Percentiles rank a stretch among this genome's conserved stretches.
These are phyloP conservation scores for Oscheius onirici DNA, from an alignment of 2,888 invertebrate genomes.

Conservation along the genomic window DNA sequence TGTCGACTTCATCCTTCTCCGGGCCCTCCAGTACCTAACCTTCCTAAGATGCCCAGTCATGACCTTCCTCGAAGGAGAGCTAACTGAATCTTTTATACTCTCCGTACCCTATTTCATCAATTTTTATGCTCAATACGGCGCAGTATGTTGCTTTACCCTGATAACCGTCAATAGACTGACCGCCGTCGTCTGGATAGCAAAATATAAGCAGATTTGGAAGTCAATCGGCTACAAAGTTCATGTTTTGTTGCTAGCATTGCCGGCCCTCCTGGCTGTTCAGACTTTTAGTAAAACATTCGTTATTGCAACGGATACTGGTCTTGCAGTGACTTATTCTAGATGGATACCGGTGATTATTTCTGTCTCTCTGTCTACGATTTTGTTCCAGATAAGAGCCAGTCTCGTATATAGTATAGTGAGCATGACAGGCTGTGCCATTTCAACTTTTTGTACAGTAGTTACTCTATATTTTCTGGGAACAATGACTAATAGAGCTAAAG, in stretches of 20 bases:
- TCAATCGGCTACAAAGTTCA: neutral
- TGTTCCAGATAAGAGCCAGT: neutral
- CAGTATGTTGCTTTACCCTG: neutral
- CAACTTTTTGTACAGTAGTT: neutral
- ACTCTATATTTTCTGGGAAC: neutral
- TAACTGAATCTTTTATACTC: neutral
- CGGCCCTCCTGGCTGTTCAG: neutral
- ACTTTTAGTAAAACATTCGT: neutral
- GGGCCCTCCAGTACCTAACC: neutral
- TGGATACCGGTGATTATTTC: neutral
- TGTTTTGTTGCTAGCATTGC: neutral
- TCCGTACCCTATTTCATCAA: neutral
- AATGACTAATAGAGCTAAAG: neutral
- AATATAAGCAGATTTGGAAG: neutral
- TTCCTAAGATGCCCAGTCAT: neutral
- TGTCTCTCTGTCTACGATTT: neutral
- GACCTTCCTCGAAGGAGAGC: neutral
- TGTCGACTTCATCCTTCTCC: neutral
- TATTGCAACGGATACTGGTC: neutral
- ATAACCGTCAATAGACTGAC: neutral
- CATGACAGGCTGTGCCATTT: neutral
- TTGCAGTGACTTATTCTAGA: neutral
- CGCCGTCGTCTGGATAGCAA: neutral
- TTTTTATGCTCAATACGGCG: neutral
- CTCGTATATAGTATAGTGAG: neutral